A percentile compares a stretch with the other conserved stretches of the same genome.
Conservation (phyloP, 2,113 vertebrate species). For the Abramis brama region DNA sequence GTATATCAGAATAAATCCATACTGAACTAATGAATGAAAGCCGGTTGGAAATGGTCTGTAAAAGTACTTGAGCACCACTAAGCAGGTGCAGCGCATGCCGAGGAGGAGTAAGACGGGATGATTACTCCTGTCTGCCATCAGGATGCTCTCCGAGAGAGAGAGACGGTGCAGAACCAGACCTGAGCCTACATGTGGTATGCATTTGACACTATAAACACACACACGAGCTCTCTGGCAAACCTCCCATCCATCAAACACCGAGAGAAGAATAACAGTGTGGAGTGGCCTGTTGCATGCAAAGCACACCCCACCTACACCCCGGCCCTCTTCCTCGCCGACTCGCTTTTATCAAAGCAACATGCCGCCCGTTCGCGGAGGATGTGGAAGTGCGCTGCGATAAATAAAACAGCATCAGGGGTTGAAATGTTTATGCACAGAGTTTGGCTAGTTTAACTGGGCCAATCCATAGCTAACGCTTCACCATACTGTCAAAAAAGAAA, state of each 20-base stretch:
- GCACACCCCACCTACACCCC: constrained; percentile 42
- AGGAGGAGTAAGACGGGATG: constrained; percentile 10
- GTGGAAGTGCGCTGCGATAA: constrained; percentile 73
- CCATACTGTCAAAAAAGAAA: constrained; percentile 63
- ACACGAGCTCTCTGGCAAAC: constrained; percentile 59
- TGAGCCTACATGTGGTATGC: constrained; percentile 71
- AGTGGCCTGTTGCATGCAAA: constrained; percentile 63
- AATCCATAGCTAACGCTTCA: constrained; percentile 55
- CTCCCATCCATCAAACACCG: constrained; percentile 68
- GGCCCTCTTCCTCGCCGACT: constrained; percentile 33
- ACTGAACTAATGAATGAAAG: constrained; percentile 13
- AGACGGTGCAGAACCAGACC: constrained; percentile 52
- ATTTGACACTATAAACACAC: constrained; percentile 69
- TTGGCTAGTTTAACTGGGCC: constrained; percentile 66
- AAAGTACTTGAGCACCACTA: constrained; percentile 18
- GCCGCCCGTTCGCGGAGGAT: constrained; percentile 66
- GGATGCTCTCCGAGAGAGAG: constrained; percentile 16
- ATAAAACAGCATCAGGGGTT: constrained; percentile 71
- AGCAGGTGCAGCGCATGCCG: constrained; percentile 52
- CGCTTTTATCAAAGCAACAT: constrained; percentile 72
- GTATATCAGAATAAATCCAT: not conserved
- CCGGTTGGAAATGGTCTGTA: constrained; percentile 31
- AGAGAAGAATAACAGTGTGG: constrained; percentile 60
- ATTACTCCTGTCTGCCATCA: constrained; percentile 28
- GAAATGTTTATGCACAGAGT: constrained; percentile 72